Percentiles rank a stretch among this genome's conserved stretches.
Conservation (phyloP, 2,888 invertebrate species). For the Platycheirus albimanus region DNA sequence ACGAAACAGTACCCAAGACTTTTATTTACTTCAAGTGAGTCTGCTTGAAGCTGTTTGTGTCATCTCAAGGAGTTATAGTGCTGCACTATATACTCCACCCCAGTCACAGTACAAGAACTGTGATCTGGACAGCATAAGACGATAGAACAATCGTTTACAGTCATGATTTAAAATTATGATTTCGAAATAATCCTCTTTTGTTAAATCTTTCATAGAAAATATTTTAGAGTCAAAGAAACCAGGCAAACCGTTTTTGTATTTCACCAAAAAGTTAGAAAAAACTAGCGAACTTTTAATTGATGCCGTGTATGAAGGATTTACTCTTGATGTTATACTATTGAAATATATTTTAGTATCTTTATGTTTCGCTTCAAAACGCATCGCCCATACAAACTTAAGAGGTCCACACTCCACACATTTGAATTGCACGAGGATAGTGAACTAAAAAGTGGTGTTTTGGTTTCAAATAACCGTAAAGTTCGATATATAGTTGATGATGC, state of each 20-base stretch:
- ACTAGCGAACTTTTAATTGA: neutral
- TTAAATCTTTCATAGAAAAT: constrained; percentile 55
- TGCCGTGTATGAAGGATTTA: neutral
- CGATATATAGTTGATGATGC: neutral
- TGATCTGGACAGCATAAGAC: too few relatives aligned
- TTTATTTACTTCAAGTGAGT: too few relatives aligned
- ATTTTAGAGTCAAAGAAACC: neutral
- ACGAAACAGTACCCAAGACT: too few relatives aligned
- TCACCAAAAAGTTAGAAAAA: neutral
- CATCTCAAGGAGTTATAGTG: too few relatives aligned
- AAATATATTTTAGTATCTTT: neutral
- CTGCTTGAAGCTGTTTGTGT: too few relatives aligned
- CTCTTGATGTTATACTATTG: neutral
- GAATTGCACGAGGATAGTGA: neutral
- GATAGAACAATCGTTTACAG: too few relatives aligned
- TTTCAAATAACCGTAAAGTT: neutral
- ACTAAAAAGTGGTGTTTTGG: constrained; percentile 13
- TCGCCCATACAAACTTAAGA: constrained; percentile 1
- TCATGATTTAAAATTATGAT: constrained; percentile 47
- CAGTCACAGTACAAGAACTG: too few relatives aligned
- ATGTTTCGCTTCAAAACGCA: constrained; percentile 20
- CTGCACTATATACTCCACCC: too few relatives aligned
- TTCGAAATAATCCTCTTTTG: constrained; percentile 56
- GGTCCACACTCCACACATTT: constrained; percentile 9
- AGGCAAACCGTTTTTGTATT: constrained; percentile 10